These are phyloP conservation scores for Ophraella communa DNA, from an alignment of 2,888 invertebrate genomes.

Conservation along the genomic window DNA sequence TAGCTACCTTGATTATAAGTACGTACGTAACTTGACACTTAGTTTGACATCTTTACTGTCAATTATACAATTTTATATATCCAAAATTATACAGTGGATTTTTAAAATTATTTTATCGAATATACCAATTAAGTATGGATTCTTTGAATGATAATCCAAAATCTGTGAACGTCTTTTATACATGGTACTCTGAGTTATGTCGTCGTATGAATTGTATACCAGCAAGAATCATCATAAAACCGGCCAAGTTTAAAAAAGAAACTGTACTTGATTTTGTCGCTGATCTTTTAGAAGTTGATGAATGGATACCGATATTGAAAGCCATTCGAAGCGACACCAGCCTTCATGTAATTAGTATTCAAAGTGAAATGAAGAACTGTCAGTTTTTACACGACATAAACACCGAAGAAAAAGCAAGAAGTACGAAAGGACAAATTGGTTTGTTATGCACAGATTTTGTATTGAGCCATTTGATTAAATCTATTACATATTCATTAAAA, in stretches of 20 bases:
- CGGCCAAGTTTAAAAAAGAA: constrained; percentile 54
- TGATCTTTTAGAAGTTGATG: constrained; percentile 76
- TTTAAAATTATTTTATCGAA: constrained; percentile 23
- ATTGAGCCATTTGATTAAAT: constrained; percentile 70
- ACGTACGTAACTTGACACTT: too few species aligned
- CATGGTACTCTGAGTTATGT: constrained; percentile 59
- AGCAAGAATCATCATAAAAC: constrained; percentile 52
- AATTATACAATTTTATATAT: too few species aligned
- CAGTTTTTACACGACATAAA: constrained; percentile 60
- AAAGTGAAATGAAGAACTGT: constrained; percentile 61
- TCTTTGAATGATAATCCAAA: constrained; percentile 45
- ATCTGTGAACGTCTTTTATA: constrained; percentile 57
- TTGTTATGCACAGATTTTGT: constrained; percentile 73
- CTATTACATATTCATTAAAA: constrained; percentile 68
- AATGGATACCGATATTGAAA: constrained; percentile 78
- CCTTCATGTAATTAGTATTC: constrained; percentile 71
- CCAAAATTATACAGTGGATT: too few species aligned
- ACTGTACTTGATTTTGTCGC: constrained; percentile 70
- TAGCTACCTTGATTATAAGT: too few species aligned
- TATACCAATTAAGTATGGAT: constrained; percentile 36
- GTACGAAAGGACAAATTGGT: constrained; percentile 60
- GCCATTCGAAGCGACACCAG: constrained; percentile 75
- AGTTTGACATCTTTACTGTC: too few species aligned
- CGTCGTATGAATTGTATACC: constrained; percentile 55
- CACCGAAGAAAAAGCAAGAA: constrained; percentile 68